Base-by-base conservation (phyloP, 2,797 vertebrate genomes). In the Alcedo atthis region DNA sequence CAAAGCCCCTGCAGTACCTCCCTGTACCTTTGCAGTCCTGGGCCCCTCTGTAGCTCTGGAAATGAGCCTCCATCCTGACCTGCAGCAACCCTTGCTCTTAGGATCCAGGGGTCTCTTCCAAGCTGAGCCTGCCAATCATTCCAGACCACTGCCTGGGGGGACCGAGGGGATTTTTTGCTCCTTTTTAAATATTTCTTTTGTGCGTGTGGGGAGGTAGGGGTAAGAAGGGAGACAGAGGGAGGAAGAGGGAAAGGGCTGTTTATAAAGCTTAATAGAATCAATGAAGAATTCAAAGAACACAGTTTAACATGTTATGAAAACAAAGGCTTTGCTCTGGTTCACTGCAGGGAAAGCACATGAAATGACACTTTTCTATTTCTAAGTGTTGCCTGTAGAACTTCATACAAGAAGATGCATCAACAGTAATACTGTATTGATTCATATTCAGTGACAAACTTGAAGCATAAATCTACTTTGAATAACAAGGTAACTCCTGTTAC, bases 241-340 rank as follows among this genome's bases (percentile, higher is more conserved):
- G 24, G 28, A 24, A 68, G 58, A 73, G 19, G 46, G 58, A 87
- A 94, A 93, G 14, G 48, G 15, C 43, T 92, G 59, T 89, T 95
- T 95, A 84, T 86, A 94, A 91, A 92, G 68, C 83, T 95, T 89
- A 92, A 93, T 85, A 90, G 80, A 93, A 87, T 95, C 89, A 92
- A 79, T 48, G 70, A 96, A 94, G 85, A 94, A 93, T 95, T 91
- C 90, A 70, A 95, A 87, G 85, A 88, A 84, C 88, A 96, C 70
- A 84, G 58, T 93, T 94, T 92, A 91, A 49, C 37, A 28, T 81
- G 77, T 86, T 91, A 81, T 61, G 81, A 91, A 94, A 95, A 94
- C 89, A 96, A 92, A 91, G 78, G 82, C 91, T 96, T 89, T 92
- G 57, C 87, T 82, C 74, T 84, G 80, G 63, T 79, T 92, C 89